These are phyloP conservation scores for Enteromius thamalakanensis DNA, from an alignment of 2,797 vertebrate genomes.

Conservation along the genomic window DNA sequence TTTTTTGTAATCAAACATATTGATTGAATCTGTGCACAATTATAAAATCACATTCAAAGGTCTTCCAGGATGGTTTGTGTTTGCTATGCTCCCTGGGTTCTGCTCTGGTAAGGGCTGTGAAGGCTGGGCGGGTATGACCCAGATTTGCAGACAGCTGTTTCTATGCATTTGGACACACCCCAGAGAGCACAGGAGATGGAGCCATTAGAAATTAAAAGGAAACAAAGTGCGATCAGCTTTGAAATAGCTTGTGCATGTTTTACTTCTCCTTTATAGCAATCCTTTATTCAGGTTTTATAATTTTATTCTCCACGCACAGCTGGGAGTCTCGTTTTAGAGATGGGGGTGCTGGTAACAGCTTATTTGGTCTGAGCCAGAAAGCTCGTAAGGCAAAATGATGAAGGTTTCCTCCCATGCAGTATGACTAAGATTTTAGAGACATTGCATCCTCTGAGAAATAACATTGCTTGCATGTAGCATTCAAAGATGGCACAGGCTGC, in stretches of 20 bases:
- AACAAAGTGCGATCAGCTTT: conserved; percentile 49
- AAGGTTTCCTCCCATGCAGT: conserved; percentile 30
- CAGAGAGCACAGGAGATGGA: conserved; percentile 46
- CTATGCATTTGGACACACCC: conserved; percentile 51
- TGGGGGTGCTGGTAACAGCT: conserved; percentile 30
- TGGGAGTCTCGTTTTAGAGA: conserved; percentile 25
- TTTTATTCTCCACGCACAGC: conserved; percentile 19
- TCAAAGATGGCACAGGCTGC: conserved; percentile 29
- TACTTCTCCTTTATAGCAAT: conserved; percentile 22
- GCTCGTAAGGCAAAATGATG: conserved; percentile 45
- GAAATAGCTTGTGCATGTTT: conserved; percentile 44
- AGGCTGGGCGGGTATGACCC: conserved; percentile 54
- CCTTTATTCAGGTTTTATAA: conserved; percentile 7
- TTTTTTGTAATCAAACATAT: conserved; percentile 43
- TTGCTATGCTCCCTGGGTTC: conserved; percentile 22
- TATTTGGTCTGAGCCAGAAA: conserved; percentile 37
- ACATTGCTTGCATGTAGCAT: conserved; percentile 16
- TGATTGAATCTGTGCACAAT: conserved; percentile 48
- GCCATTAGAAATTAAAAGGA: conserved; percentile 41
- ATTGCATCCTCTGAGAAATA: conserved; percentile 26
- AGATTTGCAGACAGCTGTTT: conserved; percentile 64
- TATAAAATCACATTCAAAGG: conserved; percentile 25
- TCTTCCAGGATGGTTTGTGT: conserved; percentile 25
- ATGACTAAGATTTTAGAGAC: conserved; percentile 38
- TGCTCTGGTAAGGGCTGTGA: conserved; percentile 40